Evolutionary conservation across 2,888 invertebrate species (phyloP), one percentile per base, ranked within the genome.

Genomic region (Erebia ligea): DNA sequence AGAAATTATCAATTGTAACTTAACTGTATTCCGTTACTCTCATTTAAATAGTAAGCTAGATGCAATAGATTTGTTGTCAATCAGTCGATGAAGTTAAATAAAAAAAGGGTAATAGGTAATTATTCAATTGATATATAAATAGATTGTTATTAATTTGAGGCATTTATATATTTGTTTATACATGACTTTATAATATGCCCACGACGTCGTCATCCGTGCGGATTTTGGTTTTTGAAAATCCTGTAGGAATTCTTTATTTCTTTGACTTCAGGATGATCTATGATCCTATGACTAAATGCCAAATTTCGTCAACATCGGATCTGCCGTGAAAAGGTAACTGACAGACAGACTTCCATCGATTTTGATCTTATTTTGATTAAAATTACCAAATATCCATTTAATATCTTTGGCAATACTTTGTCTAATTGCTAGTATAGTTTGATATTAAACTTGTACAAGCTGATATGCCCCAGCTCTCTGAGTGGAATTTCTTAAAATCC

Each of bases 121-220:
- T 75, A 77, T 78, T 77, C 77, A 75, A 73, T 76, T 78, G 78
- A 71, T 79, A 78, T 79, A 78, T 76, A 77, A 78, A 80, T 78
- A 80, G 78, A 77, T 42, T 70, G 67, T 67, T 76, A 76, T 68
- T 70, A 68, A 74, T 69, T 75, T 70, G 40, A 21, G 65, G 58
- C 40, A 71, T 70, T 63, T 59, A 63, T 42, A 17, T 69, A 68
- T 69, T 68, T 64, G 10, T 52, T 66, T 34, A 68, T 68, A 66
- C 57, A 57, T 11, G 13, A 13, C 45, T 45, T n/a, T n/a, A 13
- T 34, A 34, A 34, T 34, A 34, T 34, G 45, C 11, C 2, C 3
- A 45, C 13, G 45, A 45, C 45, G 34, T 34, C 45, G 13, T 13
- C 3, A 45, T 45, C 13, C 1, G 0, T 11, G 11, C 45, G 3